Evolutionary conservation across 2,888 invertebrate species (phyloP).

Genomic region (Pyrgus malvae): DNA sequence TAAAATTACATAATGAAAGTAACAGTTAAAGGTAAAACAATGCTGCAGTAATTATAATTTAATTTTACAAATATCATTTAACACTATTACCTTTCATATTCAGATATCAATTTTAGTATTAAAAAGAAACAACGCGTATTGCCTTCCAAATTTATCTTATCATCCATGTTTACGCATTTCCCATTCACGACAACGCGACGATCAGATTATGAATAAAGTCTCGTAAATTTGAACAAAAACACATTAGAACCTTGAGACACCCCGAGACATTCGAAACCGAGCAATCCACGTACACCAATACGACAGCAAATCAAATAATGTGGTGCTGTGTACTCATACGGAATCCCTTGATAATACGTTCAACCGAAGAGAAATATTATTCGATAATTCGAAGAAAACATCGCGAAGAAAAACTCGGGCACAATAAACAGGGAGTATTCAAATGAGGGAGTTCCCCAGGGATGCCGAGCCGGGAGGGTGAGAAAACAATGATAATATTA

Average conservation of each 20-base stretch:
- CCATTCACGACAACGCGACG: neutral
- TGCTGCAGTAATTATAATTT: too few species aligned
- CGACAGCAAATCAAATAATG: slow-evolving; percentile 58
- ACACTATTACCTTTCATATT: too few species aligned
- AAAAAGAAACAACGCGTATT: too few species aligned
- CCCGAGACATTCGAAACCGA: slow-evolving; percentile 6
- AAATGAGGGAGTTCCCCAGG: slow-evolving; percentile 62
- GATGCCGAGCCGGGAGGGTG: slow-evolving; percentile 44
- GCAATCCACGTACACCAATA: slow-evolving; percentile 27
- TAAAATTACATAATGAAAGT: too few species aligned
- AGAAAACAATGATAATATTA: slow-evolving; percentile 76
- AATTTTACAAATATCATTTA: too few species aligned
- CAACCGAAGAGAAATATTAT: slow-evolving; percentile 65
- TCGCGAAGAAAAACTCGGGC: slow-evolving; percentile 51
- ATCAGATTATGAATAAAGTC: slow-evolving; percentile 5
- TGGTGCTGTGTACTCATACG: slow-evolving; percentile 48
- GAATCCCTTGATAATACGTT: slow-evolving; percentile 62
- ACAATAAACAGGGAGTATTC: slow-evolving; percentile 77
- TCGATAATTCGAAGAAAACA: slow-evolving; percentile 64
- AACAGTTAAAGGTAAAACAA: too few species aligned
- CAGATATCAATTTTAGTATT: too few species aligned
- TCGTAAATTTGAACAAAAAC: neutral
- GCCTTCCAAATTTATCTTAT: too few species aligned
- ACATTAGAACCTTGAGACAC: neutral
- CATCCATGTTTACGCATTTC: too few species aligned